Conservation (phyloP, 2,113 vertebrate species). For the Prinia subflava region DNA sequence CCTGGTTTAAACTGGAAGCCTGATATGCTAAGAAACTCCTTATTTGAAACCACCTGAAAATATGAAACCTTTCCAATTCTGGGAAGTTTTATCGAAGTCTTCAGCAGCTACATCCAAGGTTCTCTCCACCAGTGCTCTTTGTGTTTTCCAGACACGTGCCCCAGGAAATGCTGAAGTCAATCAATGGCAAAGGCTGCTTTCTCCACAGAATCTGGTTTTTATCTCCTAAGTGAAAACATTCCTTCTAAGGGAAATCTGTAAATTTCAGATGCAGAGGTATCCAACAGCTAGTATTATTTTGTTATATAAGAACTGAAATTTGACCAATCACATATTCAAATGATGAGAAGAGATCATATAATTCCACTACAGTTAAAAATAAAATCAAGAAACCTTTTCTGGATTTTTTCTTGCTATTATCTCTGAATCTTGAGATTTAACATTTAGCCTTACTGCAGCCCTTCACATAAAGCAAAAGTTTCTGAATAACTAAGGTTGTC, state of each 20-base stretch:
- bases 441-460: not conserved
- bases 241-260: not conserved
- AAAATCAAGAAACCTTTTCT: not conserved
- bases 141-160: not conserved
- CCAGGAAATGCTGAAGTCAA: not conserved
- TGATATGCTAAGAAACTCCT: not conserved
- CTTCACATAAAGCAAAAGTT: not conserved
- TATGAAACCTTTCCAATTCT: not conserved
- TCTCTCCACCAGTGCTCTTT: rapidly evolving
- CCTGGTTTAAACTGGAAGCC: not conserved
- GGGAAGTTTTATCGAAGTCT: not conserved
- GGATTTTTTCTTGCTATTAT: not conserved
- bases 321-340: not conserved
- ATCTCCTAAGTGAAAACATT: not conserved
- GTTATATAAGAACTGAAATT: not conserved
- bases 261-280: not conserved
- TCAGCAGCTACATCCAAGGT: not conserved
- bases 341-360: not conserved
- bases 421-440: not conserved
- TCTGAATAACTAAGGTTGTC: not conserved
- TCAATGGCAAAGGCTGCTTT: not conserved
- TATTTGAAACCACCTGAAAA: not conserved
- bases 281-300: not conserved
- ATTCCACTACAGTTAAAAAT: not conserved
- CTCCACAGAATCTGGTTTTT: not conserved